Evolutionary conservation across 2,797 vertebrate species (phyloP).

Genomic region (Lepilemur septentrionalis): DNA sequence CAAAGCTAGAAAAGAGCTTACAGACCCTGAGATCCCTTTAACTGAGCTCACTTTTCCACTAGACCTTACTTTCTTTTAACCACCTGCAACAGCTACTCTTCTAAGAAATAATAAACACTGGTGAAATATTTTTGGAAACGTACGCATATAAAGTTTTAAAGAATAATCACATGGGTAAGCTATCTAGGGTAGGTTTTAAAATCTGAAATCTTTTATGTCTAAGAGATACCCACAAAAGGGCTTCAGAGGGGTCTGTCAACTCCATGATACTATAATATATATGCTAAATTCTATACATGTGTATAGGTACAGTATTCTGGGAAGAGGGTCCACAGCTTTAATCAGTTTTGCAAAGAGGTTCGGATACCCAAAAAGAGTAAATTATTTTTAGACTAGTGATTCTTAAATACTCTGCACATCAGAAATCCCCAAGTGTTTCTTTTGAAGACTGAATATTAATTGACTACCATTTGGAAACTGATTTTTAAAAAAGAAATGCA

Average conservation of each 20-base stretch:
- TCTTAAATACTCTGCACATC: constrained; percentile 15
- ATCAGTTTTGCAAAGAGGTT: neutral
- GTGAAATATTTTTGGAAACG: constrained; percentile 5
- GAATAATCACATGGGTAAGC: constrained; percentile 29
- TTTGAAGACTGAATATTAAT: constrained; percentile 23
- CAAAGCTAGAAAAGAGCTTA: neutral
- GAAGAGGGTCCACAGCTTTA: neutral
- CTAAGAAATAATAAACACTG: constrained; percentile 37
- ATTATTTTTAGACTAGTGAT: constrained; percentile 36
- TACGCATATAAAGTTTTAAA: neutral
- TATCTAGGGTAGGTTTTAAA: constrained; percentile 40
- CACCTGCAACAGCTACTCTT: neutral
- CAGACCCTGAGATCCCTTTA: neutral
- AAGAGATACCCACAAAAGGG: neutral
- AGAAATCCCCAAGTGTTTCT: constrained; percentile 1
- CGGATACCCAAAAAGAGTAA: constrained; percentile 15
- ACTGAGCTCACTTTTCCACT: neutral
- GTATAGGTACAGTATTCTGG: neutral
- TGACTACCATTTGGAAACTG: neutral
- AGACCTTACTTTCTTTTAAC: neutral
- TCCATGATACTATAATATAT: neutral
- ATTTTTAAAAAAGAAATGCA: neutral
- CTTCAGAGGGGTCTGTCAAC: neutral
- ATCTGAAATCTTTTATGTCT: constrained; percentile 18
- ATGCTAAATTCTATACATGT: neutral